Conservation (phyloP, 2,888 invertebrate species). For the Conomelus anceps region DNA sequence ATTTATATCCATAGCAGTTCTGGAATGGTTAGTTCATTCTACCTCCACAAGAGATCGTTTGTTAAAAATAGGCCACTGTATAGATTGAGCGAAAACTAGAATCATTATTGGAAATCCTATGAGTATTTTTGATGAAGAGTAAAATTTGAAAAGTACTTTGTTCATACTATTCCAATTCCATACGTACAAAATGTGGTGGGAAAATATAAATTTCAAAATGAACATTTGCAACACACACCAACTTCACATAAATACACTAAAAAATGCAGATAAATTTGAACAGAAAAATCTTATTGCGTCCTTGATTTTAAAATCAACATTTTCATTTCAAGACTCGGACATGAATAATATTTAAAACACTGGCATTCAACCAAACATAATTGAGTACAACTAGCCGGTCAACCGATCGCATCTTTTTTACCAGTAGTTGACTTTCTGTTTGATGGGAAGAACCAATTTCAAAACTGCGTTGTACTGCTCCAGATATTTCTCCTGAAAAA, state of each 20-base stretch:
- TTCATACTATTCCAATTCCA: neutral
- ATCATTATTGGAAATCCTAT: neutral
- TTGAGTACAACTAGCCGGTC: neutral
- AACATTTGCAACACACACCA: neutral
- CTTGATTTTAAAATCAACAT: neutral
- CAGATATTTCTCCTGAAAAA: neutral
- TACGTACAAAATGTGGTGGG: neutral
- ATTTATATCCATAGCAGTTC: too few relatives aligned
- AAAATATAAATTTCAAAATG: neutral
- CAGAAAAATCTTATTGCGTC: neutral
- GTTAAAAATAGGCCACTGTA: neutral
- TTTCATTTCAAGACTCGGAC: neutral
- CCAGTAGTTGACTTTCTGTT: neutral
- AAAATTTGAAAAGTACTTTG: neutral
- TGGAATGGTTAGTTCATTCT: neutral
- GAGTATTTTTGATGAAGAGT: neutral
- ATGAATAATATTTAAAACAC: too few relatives aligned
- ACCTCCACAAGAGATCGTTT: neutral
- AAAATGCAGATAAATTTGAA: neutral
- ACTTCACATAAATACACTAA: neutral
- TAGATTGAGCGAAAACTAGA: neutral
- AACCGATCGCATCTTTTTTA: neutral
- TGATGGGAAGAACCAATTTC: neutral
- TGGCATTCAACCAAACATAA: neutral
- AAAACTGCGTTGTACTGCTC: neutral